phyloP scores from a whole-genome alignment of 2,797 vertebrate species.

The Hypotaenidia philippensis region DNA sequence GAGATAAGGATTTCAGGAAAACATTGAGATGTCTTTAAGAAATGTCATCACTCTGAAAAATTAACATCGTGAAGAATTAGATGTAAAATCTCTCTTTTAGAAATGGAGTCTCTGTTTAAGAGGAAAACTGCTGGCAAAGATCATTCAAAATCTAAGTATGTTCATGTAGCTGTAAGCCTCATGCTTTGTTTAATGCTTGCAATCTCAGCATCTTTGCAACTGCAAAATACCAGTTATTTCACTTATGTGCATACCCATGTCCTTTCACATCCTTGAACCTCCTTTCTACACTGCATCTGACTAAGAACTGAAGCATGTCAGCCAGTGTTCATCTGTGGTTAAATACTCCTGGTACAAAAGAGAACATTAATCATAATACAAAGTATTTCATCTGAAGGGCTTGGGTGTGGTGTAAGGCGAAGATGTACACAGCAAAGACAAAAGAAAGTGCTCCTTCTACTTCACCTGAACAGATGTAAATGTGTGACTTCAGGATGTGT shows the following conservation, averaged over 20 bases:
- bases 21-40: neutral
- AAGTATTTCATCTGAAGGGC: neutral
- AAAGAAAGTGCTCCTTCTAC: neutral
- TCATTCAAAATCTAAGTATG: neutral
- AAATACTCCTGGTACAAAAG: neutral
- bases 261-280: neutral
- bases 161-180: neutral
- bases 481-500: neutral
- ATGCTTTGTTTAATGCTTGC: neutral
- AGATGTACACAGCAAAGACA: neutral
- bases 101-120: neutral
- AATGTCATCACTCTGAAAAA: neutral
- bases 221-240: neutral
- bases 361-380: neutral
- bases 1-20: neutral
- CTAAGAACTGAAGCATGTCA: neutral
- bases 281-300: neutral
- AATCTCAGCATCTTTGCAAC: constrained; percentile 9
- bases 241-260: neutral
- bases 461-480: neutral
- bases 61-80: neutral
- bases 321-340: neutral
- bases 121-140: neutral
- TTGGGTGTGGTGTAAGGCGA: neutral
- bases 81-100: neutral